These are phyloP conservation scores for Ascidia mentula DNA, from an alignment of 23 tunicate genomes.

Conservation along the genomic window DNA sequence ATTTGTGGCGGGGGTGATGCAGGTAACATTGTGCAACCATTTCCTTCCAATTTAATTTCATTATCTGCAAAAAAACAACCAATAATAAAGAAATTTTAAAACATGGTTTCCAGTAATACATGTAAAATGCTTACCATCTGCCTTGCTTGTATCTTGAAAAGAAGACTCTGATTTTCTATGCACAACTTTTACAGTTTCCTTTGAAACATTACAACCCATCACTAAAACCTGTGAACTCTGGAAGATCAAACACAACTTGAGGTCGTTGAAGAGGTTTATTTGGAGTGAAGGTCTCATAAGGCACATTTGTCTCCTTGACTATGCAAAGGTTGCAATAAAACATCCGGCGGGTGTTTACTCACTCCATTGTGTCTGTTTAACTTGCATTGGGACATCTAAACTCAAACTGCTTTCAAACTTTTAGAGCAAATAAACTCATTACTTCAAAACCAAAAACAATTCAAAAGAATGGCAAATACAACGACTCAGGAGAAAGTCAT, in stretches of 20 bases:
- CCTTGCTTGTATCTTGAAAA: neutral
- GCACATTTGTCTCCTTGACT: neutral
- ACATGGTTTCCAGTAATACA: too few relatives aligned
- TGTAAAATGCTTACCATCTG: neutral
- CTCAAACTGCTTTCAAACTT: neutral
- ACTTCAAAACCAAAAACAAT: neutral
- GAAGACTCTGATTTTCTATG: neutral
- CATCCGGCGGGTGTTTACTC: neutral
- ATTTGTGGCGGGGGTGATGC: neutral
- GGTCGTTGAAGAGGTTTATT: too few relatives aligned
- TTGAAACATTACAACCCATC: neutral
- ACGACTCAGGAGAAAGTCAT: neutral
- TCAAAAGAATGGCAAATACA: neutral
- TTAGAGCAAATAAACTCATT: neutral
- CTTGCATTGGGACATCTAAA: neutral
- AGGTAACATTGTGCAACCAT: neutral
- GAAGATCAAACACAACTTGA: neutral
- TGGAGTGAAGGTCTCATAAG: too few relatives aligned
- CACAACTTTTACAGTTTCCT: neutral
- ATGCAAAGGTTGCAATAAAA: neutral
- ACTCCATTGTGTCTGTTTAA: neutral
- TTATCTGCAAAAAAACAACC: neutral
- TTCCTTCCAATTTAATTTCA: neutral
- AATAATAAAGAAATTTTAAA: neutral
- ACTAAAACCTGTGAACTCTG: neutral